Evolutionary conservation across 2,888 invertebrate species (phyloP).

Genomic region (Meandrusa payeni): DNA sequence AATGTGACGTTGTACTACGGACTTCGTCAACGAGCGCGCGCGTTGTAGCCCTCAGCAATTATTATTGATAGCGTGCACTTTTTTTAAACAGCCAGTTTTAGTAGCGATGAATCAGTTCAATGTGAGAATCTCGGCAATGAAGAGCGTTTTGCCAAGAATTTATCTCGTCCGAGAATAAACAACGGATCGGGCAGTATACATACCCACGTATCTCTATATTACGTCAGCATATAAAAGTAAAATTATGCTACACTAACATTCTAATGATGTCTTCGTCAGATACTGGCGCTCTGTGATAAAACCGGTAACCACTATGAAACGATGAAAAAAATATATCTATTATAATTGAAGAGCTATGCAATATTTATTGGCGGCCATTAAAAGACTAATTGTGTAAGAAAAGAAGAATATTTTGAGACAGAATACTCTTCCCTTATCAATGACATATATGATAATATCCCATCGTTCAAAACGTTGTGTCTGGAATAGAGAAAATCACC

Average conservation of each 20-base stretch:
- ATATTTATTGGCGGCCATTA: too few species aligned
- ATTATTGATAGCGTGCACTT: conserved; percentile 11
- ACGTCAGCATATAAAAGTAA: conserved; percentile 37
- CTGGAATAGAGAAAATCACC: too few species aligned
- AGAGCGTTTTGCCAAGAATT: conserved; percentile 6
- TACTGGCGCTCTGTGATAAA: too few species aligned
- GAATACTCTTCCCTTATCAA: too few species aligned
- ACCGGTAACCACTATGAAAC: too few species aligned
- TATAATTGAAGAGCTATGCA: neutral
- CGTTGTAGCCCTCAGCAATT: conserved; percentile 23
- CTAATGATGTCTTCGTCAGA: conserved; percentile 25
- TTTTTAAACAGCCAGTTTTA: conserved; percentile 3
- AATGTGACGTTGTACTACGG: conserved; percentile 48
- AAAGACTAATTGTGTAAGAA: too few species aligned
- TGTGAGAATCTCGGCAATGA: conserved; percentile 11
- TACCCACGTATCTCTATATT: conserved; percentile 27
- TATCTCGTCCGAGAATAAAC: conserved; percentile 9
- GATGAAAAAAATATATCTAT: too few species aligned
- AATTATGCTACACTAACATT: conserved; percentile 42
- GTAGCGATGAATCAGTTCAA: conserved; percentile 12
- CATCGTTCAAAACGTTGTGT: too few species aligned
- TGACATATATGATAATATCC: too few species aligned
- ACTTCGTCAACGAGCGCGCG: conserved; percentile 12
- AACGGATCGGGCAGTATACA: conserved; percentile 13
- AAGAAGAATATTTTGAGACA: too few species aligned